Percentiles rank a stretch among this genome's conserved stretches.
Evolutionary conservation across 2,113 vertebrate genomes (phyloP).

Genomic region (Alethe diademata): DNA sequence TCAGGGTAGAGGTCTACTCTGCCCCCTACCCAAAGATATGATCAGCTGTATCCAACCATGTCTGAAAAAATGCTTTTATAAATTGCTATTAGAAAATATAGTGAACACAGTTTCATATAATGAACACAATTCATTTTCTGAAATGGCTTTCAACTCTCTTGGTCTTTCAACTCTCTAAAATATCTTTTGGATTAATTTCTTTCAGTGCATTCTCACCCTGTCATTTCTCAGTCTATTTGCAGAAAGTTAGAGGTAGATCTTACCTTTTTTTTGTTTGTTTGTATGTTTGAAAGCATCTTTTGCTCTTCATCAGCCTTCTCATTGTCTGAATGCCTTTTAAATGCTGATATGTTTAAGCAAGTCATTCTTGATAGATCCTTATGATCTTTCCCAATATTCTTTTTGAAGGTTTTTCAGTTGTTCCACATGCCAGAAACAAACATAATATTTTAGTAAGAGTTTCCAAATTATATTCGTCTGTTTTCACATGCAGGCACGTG

Average conservation of each 20-base stretch:
- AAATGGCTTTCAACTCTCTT: not conserved
- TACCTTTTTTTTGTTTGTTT: not conserved
- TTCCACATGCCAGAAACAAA: not conserved
- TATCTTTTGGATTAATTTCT: not conserved
- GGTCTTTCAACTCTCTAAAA: not conserved
- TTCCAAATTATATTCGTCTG: not conserved
- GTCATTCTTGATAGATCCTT: not conserved
- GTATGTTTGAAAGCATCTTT: not conserved
- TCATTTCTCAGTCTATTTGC: not conserved
- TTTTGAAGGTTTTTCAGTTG: not conserved
- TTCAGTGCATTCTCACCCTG: not conserved
- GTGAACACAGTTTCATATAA: not conserved
- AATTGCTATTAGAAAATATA: not conserved
- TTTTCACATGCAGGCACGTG: fast-evolving
- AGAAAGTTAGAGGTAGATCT: not conserved
- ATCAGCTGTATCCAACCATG: not conserved
- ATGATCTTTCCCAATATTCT: not conserved
- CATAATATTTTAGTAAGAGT: not conserved
- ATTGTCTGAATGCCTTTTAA: not conserved
- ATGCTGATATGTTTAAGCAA: not conserved
- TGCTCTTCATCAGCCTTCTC: not conserved
- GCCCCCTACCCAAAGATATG: not conserved
- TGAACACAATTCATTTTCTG: not conserved
- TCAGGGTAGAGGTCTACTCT: not conserved
- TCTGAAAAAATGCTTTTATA: not conserved